A percentile compares a stretch with the other conserved stretches of the same genome.
Evolutionary conservation across 2,888 invertebrate species (phyloP).

Genomic region (Tridacna crocea): DNA sequence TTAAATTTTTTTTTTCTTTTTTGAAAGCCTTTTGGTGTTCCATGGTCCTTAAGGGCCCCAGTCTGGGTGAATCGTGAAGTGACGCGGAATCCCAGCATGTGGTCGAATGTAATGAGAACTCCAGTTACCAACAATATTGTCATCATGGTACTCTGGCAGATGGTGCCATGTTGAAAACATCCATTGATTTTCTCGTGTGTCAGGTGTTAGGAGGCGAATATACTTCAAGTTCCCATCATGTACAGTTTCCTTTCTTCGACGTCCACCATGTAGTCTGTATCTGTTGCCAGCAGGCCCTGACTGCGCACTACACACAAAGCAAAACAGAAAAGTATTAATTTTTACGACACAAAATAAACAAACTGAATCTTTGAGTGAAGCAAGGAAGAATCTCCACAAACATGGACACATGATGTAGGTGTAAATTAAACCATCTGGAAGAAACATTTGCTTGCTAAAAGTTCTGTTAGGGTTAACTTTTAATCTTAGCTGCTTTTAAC

Average conservation of each 20-base stretch:
- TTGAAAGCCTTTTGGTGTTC: background rate
- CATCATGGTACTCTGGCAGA: constrained; percentile 73
- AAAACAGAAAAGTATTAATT: constrained; percentile 4
- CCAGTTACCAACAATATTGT: constrained; percentile 70
- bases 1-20: background rate
- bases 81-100: constrained; percentile 70
- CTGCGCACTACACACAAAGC: constrained; percentile 35
- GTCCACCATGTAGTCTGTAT: constrained; percentile 25
- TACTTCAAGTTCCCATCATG: constrained; percentile 59
- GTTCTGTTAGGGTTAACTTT: too few species aligned
- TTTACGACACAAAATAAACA: background rate
- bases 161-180: constrained; percentile 83
- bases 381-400: too few species aligned
- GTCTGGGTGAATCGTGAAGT: constrained; percentile 81
- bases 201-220: constrained; percentile 75
- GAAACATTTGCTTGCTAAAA: too few species aligned
- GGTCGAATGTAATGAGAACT: constrained; percentile 77
- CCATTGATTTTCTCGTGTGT: constrained; percentile 77
- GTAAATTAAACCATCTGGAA: too few species aligned
- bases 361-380: too few species aligned
- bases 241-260: constrained; percentile 39
- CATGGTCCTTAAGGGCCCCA: constrained; percentile 71
- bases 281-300: constrained; percentile 18
- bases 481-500: too few species aligned
- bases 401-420: too few species aligned